phyloP scores from a whole-genome alignment of 2,113 vertebrate species.

The Cynoglossus semilaevis region DNA sequence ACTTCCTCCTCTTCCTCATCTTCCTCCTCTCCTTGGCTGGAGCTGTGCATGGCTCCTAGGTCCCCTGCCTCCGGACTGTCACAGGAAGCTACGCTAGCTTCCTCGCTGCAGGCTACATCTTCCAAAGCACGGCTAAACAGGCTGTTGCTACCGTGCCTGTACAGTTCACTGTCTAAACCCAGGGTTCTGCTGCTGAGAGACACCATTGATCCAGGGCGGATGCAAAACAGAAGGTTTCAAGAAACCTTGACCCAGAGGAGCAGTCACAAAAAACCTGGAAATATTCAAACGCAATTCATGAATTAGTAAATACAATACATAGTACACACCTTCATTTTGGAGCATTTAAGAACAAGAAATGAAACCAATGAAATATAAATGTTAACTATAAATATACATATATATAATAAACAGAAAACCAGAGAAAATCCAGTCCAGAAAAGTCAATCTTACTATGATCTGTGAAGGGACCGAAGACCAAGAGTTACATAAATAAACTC shows the following conservation, averaged over 20 bases:
- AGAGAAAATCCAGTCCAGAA: no score
- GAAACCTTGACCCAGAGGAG: conserved; percentile 30
- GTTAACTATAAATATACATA: no score
- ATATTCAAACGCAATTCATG: conserved; percentile 10
- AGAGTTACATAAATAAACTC: no score
- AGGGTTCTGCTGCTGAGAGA: conserved; percentile 80
- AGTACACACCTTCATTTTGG: no score
- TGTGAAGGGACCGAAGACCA: no score
- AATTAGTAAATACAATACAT: background rate
- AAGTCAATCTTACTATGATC: no score
- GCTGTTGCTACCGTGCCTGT: conserved; percentile 58
- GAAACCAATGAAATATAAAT: no score
- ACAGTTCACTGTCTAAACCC: conserved; percentile 69
- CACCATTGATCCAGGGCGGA: conserved; percentile 79
- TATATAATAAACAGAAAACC: no score
- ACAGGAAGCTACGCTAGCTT: conserved; percentile 62
- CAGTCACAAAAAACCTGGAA: conserved; percentile 48
- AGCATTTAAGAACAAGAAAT: no score
- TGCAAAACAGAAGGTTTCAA: conserved; percentile 26
- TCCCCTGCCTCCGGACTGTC: conserved; percentile 60
- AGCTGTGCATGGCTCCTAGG: conserved; percentile 42
- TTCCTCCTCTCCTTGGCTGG: conserved; percentile 53
- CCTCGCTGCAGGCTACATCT: conserved; percentile 64
- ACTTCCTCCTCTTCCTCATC: conserved; percentile 45
- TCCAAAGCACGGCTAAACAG: conserved; percentile 59